A percentile compares a stretch with the other conserved stretches of the same genome.
Conservation (phyloP, 2,113 vertebrate genomes). For the Gadus chalcogrammus region DNA sequence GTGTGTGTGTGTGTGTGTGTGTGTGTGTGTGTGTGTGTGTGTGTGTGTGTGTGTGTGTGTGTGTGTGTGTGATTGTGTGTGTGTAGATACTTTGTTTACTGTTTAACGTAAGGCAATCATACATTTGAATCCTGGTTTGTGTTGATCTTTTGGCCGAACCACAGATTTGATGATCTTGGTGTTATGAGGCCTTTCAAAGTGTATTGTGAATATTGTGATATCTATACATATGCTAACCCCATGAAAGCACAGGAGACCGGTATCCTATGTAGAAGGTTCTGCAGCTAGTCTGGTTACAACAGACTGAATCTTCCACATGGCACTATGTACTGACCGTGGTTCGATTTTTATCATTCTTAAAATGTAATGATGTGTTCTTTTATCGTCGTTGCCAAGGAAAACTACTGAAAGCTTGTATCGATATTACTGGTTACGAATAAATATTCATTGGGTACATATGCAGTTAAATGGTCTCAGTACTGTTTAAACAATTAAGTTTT, state of each 20-base stretch:
- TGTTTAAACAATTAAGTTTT: background rate
- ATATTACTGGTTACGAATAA: background rate
- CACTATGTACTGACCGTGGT: background rate
- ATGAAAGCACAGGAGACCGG: no score
- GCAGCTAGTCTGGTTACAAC: background rate
- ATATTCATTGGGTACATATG: background rate
- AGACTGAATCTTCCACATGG: background rate
- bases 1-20: no score
- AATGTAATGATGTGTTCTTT: background rate
- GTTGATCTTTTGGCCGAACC: no score
- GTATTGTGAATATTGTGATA: no score
- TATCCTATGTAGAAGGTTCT: background rate
- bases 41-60: no score
- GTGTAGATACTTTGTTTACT: no score
- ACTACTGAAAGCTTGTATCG: background rate
- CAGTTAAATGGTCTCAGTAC: background rate
- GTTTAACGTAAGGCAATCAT: background rate
- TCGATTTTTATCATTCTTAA: background rate
- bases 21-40: no score
- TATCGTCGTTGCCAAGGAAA: background rate
- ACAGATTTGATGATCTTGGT: no score
- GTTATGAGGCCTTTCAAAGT: no score
- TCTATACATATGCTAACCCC: no score
- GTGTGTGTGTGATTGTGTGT: no score
- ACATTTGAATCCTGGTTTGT: no score